A percentile compares a stretch with the other conserved stretches of the same genome.
phyloP scores from a whole-genome alignment of 2,797 vertebrate genomes.

The Pipistrellus pygmaeus region DNA sequence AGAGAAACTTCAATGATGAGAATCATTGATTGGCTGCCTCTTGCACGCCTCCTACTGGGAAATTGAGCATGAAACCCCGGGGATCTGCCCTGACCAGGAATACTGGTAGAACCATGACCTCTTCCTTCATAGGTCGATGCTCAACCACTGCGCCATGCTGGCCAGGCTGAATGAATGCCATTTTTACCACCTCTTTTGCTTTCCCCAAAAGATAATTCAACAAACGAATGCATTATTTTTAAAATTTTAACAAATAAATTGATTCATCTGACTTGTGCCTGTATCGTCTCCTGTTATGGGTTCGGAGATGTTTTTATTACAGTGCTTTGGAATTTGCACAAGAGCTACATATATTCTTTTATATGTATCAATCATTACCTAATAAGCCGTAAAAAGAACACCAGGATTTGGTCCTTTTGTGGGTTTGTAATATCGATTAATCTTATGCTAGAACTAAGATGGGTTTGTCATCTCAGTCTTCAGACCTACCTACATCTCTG shows the following conservation, averaged over 20 bases:
- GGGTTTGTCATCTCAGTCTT: not conserved
- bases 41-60: too few species aligned
- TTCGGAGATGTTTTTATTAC: not conserved
- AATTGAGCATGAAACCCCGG: too few species aligned
- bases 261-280: not conserved
- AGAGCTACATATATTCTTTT: not conserved
- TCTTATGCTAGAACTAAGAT: not conserved
- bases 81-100: too few species aligned
- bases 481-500: not conserved
- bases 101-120: too few species aligned
- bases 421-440: not conserved
- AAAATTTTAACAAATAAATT: not conserved
- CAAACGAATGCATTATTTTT: not conserved
- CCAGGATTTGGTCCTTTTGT: not conserved
- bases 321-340: not conserved
- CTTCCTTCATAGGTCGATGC: too few species aligned
- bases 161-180: not conserved
- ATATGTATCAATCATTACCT: not conserved
- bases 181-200: not conserved
- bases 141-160: too few species aligned
- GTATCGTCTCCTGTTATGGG: not conserved
- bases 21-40: too few species aligned
- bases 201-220: not conserved
- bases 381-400: not conserved
- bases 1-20: too few species aligned